These are phyloP conservation scores for Pipa parva DNA, from an alignment of 2,113 vertebrate genomes.

Conservation along the genomic window DNA sequence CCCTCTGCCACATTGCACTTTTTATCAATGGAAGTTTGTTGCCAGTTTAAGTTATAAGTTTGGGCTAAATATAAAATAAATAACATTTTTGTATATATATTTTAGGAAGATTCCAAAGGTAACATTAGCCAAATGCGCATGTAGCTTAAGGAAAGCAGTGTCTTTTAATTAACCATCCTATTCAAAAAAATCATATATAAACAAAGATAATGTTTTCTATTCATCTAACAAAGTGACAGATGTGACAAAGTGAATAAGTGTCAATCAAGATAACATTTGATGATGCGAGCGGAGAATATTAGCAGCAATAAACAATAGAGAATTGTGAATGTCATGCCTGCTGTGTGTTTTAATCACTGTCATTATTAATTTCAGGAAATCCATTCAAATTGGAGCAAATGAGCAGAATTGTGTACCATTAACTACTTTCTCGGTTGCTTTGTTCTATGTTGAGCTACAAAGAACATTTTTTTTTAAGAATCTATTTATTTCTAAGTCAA, in stretches of 20 bases:
- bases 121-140: too few species aligned
- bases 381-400: slow-evolving; percentile 36
- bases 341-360: slow-evolving; percentile 41
- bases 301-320: slow-evolving; percentile 6
- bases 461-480: slow-evolving; percentile 22
- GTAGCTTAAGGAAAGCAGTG: too few species aligned
- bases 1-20: neutral
- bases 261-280: slow-evolving; percentile 35
- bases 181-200: too few species aligned
- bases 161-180: too few species aligned
- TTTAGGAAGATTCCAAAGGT: too few species aligned
- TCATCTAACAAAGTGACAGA: slow-evolving; percentile 23
- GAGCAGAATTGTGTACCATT: slow-evolving; percentile 19
- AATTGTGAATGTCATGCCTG: slow-evolving; percentile 18
- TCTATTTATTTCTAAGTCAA: slow-evolving; percentile 13
- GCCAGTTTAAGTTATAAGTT: neutral
- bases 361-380: slow-evolving; percentile 42
- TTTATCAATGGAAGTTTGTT: slow-evolving; percentile 12
- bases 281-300: slow-evolving; percentile 34
- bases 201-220: slow-evolving; percentile 22
- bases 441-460: slow-evolving; percentile 32
- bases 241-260: slow-evolving; percentile 31
- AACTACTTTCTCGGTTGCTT: slow-evolving; percentile 17
- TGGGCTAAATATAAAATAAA: too few species aligned
- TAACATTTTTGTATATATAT: too few species aligned